Evolutionary conservation across 1,140 invertebrate genomes (phyloP).

Genomic region (Mycetomoellerius zeteki): DNA sequence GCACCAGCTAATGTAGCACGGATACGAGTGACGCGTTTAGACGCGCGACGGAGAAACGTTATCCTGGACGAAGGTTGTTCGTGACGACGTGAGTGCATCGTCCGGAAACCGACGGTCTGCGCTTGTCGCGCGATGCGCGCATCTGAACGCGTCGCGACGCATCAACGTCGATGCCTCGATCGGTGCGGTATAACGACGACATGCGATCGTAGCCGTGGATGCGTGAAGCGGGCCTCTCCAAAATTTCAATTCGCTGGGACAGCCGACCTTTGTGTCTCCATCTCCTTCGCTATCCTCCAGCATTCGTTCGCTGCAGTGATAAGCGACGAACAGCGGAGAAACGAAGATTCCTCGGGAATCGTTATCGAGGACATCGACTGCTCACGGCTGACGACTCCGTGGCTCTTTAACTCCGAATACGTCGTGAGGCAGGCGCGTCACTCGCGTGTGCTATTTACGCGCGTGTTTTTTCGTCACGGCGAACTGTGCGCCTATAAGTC

Average conservation of each 20-base stretch:
- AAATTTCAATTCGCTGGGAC: constrained; percentile 14
- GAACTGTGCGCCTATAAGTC: not conserved
- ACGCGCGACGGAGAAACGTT: not conserved
- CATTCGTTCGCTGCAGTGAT: constrained; percentile 2
- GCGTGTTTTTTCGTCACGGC: constrained; percentile 2
- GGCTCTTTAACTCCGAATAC: not conserved
- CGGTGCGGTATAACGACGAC: constrained; percentile 6
- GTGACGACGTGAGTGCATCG: constrained; percentile 36
- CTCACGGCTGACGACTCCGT: not conserved
- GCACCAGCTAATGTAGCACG: not conserved
- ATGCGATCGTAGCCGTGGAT: constrained; percentile 4
- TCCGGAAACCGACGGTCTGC: constrained; percentile 4
- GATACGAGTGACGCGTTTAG: constrained; percentile 12
- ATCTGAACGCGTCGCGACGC: constrained; percentile 1
- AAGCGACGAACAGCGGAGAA: constrained; percentile 19
- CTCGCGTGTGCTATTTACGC: constrained; percentile 46
- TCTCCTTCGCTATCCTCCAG: constrained; percentile 17
- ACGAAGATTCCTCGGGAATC: constrained; percentile 22
- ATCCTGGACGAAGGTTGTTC: not conserved
- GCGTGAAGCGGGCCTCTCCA: constrained; percentile 2
- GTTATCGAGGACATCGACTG: constrained; percentile 48
- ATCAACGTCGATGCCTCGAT: constrained; percentile 28
- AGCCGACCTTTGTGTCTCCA: constrained; percentile 13
- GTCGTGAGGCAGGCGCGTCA: not conserved
- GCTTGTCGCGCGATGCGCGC: constrained; percentile 18